Evolutionary conservation across 2,888 invertebrate species (phyloP).

Genomic region (Synanthedon andrenaeformis): DNA sequence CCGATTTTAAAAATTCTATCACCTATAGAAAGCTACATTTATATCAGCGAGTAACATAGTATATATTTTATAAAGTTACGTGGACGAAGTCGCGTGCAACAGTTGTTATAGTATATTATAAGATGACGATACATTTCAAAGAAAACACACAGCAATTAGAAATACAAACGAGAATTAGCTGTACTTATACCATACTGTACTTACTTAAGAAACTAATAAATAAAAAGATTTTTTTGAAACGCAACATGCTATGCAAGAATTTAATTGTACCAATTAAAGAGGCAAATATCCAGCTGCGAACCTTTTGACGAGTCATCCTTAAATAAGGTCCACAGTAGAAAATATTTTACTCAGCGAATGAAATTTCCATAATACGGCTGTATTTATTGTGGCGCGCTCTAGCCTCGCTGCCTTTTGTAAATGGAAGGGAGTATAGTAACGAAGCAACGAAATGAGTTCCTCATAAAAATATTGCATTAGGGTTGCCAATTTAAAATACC

Average conservation of each 20-base stretch:
- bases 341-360: conserved; percentile 12
- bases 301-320: conserved; percentile 18
- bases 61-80: too few species aligned
- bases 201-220: too few species aligned
- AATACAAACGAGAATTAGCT: too few species aligned
- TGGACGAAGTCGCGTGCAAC: too few species aligned
- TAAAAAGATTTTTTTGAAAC: background rate
- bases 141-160: too few species aligned
- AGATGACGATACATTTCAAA: too few species aligned
- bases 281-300: conserved; percentile 1
- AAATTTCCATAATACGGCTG: conserved; percentile 12
- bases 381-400: conserved; percentile 10
- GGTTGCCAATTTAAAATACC: too few species aligned
- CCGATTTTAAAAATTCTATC: too few species aligned
- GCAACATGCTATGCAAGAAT: background rate
- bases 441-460: background rate
- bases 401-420: conserved; percentile 5
- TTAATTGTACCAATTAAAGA: background rate
- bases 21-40: too few species aligned
- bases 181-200: too few species aligned
- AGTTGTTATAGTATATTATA: too few species aligned
- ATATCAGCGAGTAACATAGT: too few species aligned
- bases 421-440: background rate
- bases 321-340: conserved; percentile 9
- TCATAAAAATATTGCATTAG: background rate